Conservation (phyloP, 1,140 invertebrate species). For the Colletes gigas region DNA sequence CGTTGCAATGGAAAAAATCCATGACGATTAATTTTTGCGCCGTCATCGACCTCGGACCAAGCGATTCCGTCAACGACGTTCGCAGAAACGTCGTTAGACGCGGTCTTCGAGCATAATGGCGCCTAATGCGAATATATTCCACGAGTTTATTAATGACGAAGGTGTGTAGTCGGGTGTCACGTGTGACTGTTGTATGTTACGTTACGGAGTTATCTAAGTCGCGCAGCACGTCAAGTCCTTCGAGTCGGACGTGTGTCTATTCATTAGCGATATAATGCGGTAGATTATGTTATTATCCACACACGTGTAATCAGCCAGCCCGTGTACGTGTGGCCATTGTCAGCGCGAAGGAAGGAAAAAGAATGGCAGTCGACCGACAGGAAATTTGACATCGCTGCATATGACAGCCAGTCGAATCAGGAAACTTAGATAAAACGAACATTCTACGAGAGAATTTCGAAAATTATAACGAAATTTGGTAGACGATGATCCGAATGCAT, state of each 20-base stretch:
- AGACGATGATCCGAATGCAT: too few relatives aligned
- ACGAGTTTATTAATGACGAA: slow-evolving; percentile 1
- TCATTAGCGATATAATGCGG: slow-evolving; percentile 7
- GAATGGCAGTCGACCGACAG: background rate
- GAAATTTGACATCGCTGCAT: too few relatives aligned
- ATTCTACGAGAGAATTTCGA: too few relatives aligned
- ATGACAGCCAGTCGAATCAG: too few relatives aligned
- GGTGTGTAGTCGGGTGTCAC: background rate
- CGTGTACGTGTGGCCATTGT: slow-evolving; percentile 2
- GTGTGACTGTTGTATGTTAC: background rate
- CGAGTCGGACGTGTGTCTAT: slow-evolving; percentile 1
- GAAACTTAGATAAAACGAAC: too few relatives aligned
- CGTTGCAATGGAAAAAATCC: background rate
- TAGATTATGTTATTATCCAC: background rate
- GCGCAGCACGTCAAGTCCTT: background rate
- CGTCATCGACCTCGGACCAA: background rate
- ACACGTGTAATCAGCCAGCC: background rate
- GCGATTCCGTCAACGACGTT: background rate
- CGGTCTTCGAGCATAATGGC: background rate
- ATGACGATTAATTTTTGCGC: background rate
- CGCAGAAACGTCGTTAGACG: background rate
- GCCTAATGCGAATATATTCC: background rate
- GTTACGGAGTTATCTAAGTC: slow-evolving; percentile 4
- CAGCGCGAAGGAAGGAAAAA: background rate
- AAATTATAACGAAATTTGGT: too few relatives aligned